Base-by-base conservation (phyloP, 2,113 vertebrate genomes). In the Rhynchomys soricoides region DNA sequence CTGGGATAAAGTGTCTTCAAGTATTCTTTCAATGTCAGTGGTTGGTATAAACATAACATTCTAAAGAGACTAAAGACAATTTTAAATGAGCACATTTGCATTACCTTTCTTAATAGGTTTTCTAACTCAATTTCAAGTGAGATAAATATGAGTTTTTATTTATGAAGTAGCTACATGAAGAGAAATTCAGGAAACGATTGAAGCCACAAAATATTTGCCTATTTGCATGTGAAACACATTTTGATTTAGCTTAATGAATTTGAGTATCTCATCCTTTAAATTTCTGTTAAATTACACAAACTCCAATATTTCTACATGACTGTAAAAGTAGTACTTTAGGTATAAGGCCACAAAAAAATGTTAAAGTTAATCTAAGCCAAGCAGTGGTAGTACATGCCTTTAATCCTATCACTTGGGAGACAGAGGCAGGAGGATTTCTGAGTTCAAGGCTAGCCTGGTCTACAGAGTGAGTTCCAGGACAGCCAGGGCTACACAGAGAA, bases 111-210 rank as follows among this genome's bases (percentile, higher is more conserved):
- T 92, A 94, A 90, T 43, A 83, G 19, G 59, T 75, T 92, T 97
- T 95, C 86, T 95, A 50, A 86, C 92, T 96, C 22, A 48, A 94
- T 78, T 66, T 64, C 79, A 48, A 89, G n/a, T 79, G 68, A 97
- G 81, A 93, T 55, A 45, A 86, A 96, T 74, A 88, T 40, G 45
- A 93, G 15, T 34, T 94, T 93, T 96, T 96, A 92, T 92, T 96
- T 93, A 64, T 81, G 52, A 68, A 93, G 29, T 31, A 86, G 59
- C n/a, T 79, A 95, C 70, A 89, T 96, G 66, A 91, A 89, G 40
- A 92, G 40, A 97, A 50, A 83, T 62, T 40, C 48, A 94, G 93
- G 74, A 74, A 89, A 15, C 62, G 71, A 4, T 29, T 93, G 50
- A 96, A 90, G 22, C 43, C 40, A 59, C 52, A 66, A 66, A 40